Percentiles rank a stretch among this genome's conserved stretches.
phyloP scores from a whole-genome alignment of 2,888 invertebrate genomes.

The Scrobipalpa atriplicella region DNA sequence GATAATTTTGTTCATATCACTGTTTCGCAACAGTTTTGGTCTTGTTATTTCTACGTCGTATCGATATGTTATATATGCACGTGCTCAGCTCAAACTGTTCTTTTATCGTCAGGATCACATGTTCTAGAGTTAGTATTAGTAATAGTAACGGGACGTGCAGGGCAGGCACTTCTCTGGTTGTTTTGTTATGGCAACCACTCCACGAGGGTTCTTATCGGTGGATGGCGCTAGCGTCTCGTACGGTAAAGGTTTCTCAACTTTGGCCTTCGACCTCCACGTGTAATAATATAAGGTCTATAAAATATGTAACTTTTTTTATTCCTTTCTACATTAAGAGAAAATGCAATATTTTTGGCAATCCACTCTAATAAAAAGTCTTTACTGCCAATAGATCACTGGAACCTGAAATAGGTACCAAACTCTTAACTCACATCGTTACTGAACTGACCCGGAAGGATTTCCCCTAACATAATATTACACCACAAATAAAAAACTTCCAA shows the following conservation, averaged over 20 bases:
- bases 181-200: neutral
- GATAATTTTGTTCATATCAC: too few relatives aligned
- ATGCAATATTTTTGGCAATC: too few relatives aligned
- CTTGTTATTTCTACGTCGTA: too few relatives aligned
- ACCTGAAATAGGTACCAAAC: too few relatives aligned
- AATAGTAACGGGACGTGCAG: neutral
- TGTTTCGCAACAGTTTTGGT: too few relatives aligned
- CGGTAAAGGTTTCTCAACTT: neutral
- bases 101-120: slow-evolving; percentile 1
- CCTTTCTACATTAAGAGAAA: too few relatives aligned
- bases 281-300: neutral
- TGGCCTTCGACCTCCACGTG: slow-evolving; percentile 13
- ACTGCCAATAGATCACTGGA: too few relatives aligned
- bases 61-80: neutral
- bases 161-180: neutral
- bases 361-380: too few relatives aligned
- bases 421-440: too few relatives aligned
- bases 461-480: too few relatives aligned
- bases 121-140: slow-evolving; percentile 3
- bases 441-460: too few relatives aligned
- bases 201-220: slow-evolving; percentile 4
- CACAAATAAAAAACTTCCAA: too few relatives aligned
- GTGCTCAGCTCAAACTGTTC: neutral
- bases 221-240: neutral
- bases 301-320: neutral